Percentiles rank a stretch among this genome's conserved stretches.
phyloP scores from a whole-genome alignment of 2,888 invertebrate genomes.

The Amiota mariae region DNA sequence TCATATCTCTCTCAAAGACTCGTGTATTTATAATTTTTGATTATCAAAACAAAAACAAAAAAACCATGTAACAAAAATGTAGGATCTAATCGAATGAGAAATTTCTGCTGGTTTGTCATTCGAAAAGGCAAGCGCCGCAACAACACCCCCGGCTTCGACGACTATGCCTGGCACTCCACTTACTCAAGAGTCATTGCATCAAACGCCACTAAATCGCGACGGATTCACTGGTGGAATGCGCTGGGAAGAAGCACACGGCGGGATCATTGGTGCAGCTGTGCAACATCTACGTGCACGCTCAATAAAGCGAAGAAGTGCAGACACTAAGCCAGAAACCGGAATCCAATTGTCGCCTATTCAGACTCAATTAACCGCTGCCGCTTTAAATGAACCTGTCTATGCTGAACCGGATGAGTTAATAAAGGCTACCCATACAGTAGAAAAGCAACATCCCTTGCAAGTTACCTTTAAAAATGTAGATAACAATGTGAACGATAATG shows the following conservation, averaged over 20 bases:
- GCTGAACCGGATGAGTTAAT: constrained; percentile 52
- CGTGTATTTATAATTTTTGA: background rate
- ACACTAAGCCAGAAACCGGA: constrained; percentile 33
- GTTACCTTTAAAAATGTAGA: constrained; percentile 49
- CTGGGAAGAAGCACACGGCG: constrained; percentile 66
- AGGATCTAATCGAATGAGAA: constrained; percentile 73
- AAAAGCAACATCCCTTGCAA: constrained; percentile 30
- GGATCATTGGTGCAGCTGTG: constrained; percentile 67
- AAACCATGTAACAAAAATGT: constrained; percentile 48
- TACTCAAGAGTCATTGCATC: constrained; percentile 27
- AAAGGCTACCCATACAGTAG: background rate
- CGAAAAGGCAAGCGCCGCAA: constrained; percentile 69
- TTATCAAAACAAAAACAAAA: background rate
- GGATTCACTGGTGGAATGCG: constrained; percentile 47
- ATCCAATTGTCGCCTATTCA: constrained; percentile 33
- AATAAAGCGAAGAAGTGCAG: constrained; percentile 53
- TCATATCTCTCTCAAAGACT: background rate
- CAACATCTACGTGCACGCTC: constrained; percentile 68
- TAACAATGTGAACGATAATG: constrained; percentile 37
- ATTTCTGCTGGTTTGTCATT: constrained; percentile 73
- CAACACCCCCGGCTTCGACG: constrained; percentile 38
- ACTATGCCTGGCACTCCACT: constrained; percentile 51
- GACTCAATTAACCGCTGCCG: constrained; percentile 36
- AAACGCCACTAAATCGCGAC: constrained; percentile 43
- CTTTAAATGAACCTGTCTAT: constrained; percentile 61